Conservation (phyloP, 2,797 vertebrate species). For the Tauraco hartlaubi region DNA sequence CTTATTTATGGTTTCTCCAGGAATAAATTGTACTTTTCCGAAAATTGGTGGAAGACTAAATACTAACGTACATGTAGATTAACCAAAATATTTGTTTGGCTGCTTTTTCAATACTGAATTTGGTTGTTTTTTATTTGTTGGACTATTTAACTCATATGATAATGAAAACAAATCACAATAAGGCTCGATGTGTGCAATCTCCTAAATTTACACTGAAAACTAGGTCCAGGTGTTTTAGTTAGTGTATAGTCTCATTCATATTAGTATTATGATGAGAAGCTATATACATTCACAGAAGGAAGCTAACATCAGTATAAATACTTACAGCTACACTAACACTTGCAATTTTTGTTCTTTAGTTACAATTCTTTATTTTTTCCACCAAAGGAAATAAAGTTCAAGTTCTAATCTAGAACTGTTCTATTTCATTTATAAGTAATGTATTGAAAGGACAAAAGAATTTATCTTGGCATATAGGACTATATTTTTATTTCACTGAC, state of each 20-base stretch:
- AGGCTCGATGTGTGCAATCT: neutral
- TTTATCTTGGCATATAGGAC: neutral
- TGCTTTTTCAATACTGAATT: neutral
- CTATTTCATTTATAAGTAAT: neutral
- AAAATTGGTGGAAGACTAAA: neutral
- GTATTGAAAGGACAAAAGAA: neutral
- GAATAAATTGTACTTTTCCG: neutral
- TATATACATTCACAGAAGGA: neutral
- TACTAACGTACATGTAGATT: neutral
- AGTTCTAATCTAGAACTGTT: neutral
- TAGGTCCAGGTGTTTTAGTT: neutral
- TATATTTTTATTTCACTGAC: neutral
- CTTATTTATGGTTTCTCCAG: neutral
- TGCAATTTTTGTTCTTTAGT: neutral
- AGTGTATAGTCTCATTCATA: neutral
- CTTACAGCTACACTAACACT: neutral
- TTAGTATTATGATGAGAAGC: neutral
- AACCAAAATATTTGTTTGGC: neutral
- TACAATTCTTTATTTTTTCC: neutral
- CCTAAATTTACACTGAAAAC: neutral
- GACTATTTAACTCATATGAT: neutral
- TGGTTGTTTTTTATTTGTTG: neutral
- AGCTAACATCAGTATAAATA: neutral
- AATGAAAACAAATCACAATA: neutral
- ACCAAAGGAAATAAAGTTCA: neutral